Percentiles rank a stretch among this genome's conserved stretches.
phyloP scores from a whole-genome alignment of 1,140 invertebrate species.

The Microplitis demolitor region DNA sequence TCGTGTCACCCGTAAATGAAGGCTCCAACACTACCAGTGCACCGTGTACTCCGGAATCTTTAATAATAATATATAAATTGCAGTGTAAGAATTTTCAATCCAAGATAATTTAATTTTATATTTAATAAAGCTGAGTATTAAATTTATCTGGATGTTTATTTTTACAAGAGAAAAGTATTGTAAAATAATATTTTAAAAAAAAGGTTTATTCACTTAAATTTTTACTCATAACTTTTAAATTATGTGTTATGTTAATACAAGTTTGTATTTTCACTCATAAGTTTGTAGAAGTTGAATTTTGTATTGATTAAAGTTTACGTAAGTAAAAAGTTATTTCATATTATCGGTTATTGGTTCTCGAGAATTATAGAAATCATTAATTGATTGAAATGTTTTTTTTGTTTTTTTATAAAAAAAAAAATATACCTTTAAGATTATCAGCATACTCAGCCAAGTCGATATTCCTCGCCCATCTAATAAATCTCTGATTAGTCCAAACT shows the following conservation, averaged over 20 bases:
- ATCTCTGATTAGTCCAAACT: conserved; percentile 93
- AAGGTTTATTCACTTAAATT: not conserved
- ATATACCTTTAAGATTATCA: conserved; percentile 89
- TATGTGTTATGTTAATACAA: too few relatives aligned
- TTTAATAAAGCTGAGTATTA: too few relatives aligned
- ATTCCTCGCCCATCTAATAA: conserved; percentile 89
- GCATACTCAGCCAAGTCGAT: conserved; percentile 94
- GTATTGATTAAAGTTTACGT: too few relatives aligned
- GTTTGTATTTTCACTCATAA: too few relatives aligned
- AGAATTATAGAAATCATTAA: not conserved
- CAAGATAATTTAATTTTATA: too few relatives aligned
- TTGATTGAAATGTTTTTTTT: not conserved
- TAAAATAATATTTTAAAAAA: not conserved
- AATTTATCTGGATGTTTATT: too few relatives aligned
- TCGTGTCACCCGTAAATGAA: conserved; percentile 90
- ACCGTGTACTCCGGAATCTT: conserved; percentile 92
- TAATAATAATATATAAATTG: conserved; percentile 31
- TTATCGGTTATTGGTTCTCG: not conserved
- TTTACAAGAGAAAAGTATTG: not conserved
- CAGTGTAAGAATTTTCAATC: not conserved
- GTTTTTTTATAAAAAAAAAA: not conserved
- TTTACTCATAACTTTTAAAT: too few relatives aligned
- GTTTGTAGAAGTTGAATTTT: too few relatives aligned
- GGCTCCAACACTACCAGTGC: conserved; percentile 90
- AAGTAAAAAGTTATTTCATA: too few relatives aligned